Percentiles rank a stretch among this genome's conserved stretches.
Conservation (phyloP, 1,140 invertebrate species). For the Matsumurasca onukii region DNA sequence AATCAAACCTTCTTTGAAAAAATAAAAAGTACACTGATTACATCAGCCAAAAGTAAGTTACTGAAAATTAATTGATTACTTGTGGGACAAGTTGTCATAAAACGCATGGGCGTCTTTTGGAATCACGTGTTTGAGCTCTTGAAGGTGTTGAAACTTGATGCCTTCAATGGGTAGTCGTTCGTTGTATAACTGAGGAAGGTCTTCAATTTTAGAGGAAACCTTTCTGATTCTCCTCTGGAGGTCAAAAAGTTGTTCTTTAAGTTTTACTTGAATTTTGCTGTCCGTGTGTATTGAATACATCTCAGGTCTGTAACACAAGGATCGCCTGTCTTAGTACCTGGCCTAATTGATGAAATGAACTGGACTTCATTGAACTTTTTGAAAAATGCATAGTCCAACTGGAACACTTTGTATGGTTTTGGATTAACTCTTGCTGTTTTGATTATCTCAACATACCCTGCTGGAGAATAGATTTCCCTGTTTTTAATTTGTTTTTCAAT, state of each 20-base stretch:
- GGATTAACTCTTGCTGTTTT: constrained; percentile 24
- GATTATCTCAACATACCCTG: constrained; percentile 34
- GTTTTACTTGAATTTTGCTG: constrained; percentile 34
- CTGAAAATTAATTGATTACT: no score
- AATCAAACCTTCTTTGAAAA: no score
- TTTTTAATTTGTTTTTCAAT: constrained; percentile 19
- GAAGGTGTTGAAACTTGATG: constrained; percentile 27
- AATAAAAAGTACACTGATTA: no score
- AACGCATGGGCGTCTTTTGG: constrained; percentile 22
- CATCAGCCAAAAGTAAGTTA: no score
- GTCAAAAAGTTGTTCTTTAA: constrained; percentile 24
- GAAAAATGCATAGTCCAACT: constrained; percentile 35
- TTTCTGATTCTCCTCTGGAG: constrained; percentile 20
- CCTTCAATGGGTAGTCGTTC: constrained; percentile 31
- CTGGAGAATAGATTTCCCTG: constrained; percentile 35
- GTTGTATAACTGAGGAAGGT: constrained; percentile 9
- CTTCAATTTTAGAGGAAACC: constrained; percentile 5
- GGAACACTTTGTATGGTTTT: constrained; percentile 33
- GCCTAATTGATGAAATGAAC: constrained; percentile 32
- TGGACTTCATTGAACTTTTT: constrained; percentile 26
- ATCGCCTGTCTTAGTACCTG: constrained; percentile 33
- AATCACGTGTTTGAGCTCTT: constrained; percentile 27
- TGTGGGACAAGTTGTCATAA: constrained; percentile 32
- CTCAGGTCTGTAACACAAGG: constrained; percentile 36
- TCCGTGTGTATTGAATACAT: constrained; percentile 32